Evolutionary conservation across 2,888 invertebrate species (phyloP).

Genomic region (Sminthurides aquaticus): DNA sequence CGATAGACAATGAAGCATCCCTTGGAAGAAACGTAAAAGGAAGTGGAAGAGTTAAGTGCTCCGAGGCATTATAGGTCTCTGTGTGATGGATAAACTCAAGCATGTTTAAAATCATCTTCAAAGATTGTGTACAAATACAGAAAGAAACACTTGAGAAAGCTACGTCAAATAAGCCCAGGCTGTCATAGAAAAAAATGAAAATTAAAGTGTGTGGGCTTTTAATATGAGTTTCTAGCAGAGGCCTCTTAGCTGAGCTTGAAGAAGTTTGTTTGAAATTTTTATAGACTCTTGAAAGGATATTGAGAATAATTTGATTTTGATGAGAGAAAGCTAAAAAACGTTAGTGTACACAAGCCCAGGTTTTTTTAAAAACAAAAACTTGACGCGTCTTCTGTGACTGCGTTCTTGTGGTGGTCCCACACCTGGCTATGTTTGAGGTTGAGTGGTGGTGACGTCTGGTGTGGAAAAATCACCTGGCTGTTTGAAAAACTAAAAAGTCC

Average conservation of each 20-base stretch:
- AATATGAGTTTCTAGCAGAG: no score
- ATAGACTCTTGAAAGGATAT: no score
- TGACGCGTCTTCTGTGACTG: background rate
- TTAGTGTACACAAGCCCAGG: background rate
- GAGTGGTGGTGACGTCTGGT: no score
- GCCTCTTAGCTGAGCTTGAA: no score
- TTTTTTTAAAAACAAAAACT: background rate
- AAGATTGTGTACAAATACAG: background rate
- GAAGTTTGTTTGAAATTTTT: no score
- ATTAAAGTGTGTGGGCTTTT: no score
- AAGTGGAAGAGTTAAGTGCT: no score
- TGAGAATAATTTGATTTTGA: no score
- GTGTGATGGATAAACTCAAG: background rate
- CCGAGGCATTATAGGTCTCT: background rate
- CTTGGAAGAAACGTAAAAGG: no score
- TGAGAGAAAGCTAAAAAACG: no score
- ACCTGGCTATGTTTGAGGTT: background rate
- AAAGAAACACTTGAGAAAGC: background rate
- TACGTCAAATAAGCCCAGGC: background rate
- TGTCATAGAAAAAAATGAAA: background rate
- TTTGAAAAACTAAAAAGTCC: background rate
- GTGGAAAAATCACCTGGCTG: background rate
- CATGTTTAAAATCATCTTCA: background rate
- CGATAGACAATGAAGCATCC: no score
- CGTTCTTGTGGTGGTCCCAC: background rate